Evolutionary conservation across 1,140 invertebrate genomes (phyloP).

Genomic region (Helicorthomorpha holstii): DNA sequence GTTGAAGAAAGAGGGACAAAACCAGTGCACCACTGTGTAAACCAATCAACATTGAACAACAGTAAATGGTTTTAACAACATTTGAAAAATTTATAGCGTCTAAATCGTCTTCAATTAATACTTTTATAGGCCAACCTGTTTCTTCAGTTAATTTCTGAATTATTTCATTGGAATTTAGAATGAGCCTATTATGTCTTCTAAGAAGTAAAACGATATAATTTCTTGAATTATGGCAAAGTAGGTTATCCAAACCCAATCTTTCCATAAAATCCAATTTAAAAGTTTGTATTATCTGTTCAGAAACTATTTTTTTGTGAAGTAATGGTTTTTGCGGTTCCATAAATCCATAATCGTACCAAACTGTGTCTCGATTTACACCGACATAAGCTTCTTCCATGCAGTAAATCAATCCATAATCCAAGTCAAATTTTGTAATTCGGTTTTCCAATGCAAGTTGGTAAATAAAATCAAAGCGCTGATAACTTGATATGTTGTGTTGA

Average conservation of each 20-base stretch:
- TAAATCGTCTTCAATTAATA: conserved; percentile 16
- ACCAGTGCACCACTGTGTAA: conserved; percentile 21
- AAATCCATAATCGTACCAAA: conserved; percentile 35
- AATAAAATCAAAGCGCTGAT: neutral
- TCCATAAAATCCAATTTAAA: conserved; percentile 8
- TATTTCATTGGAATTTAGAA: conserved; percentile 28
- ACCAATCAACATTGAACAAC: conserved; percentile 17
- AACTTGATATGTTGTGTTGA: neutral
- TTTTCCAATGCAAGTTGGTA: neutral
- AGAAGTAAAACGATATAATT: conserved; percentile 18
- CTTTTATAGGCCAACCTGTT: conserved; percentile 18
- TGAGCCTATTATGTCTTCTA: conserved; percentile 23
- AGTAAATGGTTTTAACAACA: conserved; percentile 19
- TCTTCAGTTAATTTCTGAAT: conserved; percentile 16
- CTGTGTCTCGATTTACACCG: conserved; percentile 23
- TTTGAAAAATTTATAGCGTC: conserved; percentile 20
- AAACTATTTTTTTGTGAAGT: conserved; percentile 1
- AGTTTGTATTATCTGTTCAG: conserved; percentile 4
- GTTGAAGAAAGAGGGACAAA: conserved; percentile 17
- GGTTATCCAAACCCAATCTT: neutral
- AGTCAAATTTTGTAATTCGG: neutral
- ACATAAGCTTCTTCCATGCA: conserved; percentile 25
- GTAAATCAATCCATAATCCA: neutral
- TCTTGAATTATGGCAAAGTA: neutral
- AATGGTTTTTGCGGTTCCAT: conserved; percentile 23